Base-by-base conservation (phyloP, 2,113 vertebrate genomes). In the Stigmatopora nigra region DNA sequence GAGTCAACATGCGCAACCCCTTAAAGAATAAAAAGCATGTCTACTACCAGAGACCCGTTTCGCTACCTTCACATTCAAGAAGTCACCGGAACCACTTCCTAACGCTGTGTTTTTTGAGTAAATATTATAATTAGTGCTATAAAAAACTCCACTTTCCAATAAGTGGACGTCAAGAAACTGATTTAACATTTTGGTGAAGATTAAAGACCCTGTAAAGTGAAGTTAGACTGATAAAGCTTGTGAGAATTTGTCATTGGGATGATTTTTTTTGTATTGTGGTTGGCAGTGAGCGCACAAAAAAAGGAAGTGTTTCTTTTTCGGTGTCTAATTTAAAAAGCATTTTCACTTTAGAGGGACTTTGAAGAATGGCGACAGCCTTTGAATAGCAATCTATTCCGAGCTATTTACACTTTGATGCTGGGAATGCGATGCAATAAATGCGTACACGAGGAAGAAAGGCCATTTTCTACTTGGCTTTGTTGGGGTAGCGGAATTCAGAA, bases 371-470 rank as follows among this genome's bases (percentile, higher is more conserved):
- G 58, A 70, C 53, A 69, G 69, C 64, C 35, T 68, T 51, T 36
- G 48, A 56, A 57, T 58, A 46, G 52, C 41, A 25, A 53, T 20
- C 53, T 25, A 36, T 59, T 52, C 12, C 68, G 57, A 74, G 63
- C 62, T 70, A 78, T 65, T 16, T 63, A 69, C 19, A 73, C n/a
- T 67, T 13, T 41, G 45, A 20, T 22, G 14, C 63, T 61, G 61
- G 20, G 22, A 25, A 48, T 41, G 15, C 65, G 47, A 44, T 38
- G 65, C 72, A 68, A 38, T 64, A 68, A 72, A 68, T 71, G 53
- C 53, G 69, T 1, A 76, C 63, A 69, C 52, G 72, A 67, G 51
- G n/a, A 76, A 78, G 61, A 79, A 78, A 82, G 63, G 76, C 64
- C 61, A 70, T 56, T 70, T 63, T 68, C 53, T n/a, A 60, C 36